phyloP scores from a whole-genome alignment of 2,797 vertebrate genomes.

The Adelosebastes latens region DNA sequence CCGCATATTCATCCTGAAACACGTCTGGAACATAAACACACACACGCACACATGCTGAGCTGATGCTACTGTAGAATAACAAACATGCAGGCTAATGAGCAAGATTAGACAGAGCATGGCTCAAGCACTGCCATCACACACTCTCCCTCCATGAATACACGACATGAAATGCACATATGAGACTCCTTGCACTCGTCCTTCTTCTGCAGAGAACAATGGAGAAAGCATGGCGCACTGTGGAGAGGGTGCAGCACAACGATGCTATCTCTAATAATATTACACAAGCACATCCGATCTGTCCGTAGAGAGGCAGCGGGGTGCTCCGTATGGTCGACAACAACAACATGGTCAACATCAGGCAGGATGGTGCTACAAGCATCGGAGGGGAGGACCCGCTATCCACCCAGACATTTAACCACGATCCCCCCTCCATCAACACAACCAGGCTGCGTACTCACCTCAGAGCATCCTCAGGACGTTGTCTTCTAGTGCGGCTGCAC shows the following conservation, averaged over 20 bases:
- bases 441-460: conserved; percentile 67
- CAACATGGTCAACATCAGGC: conserved; percentile 1
- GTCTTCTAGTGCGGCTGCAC: conserved; percentile 63
- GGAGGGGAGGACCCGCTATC: conserved; percentile 13
- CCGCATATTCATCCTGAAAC: not conserved
- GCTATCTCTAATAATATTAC: not conserved
- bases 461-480: conserved; percentile 69
- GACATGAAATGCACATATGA: not conserved
- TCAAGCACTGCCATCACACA: conserved; percentile 8
- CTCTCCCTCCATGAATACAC: not conserved
- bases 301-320: not conserved
- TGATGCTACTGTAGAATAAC: not conserved
- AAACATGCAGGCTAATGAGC: not conserved
- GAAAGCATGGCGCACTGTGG: not conserved
- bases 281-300: not conserved
- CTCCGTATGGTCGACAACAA: not conserved
- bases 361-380: not conserved
- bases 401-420: conserved; percentile 21
- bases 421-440: not conserved
- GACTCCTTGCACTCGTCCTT: not conserved
- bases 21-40: not conserved
- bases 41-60: not conserved
- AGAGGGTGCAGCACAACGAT: not conserved
- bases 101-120: not conserved
- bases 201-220: not conserved